phyloP scores from a whole-genome alignment of 2,888 invertebrate genomes.

The Sinodicranocentrus sp. region DNA sequence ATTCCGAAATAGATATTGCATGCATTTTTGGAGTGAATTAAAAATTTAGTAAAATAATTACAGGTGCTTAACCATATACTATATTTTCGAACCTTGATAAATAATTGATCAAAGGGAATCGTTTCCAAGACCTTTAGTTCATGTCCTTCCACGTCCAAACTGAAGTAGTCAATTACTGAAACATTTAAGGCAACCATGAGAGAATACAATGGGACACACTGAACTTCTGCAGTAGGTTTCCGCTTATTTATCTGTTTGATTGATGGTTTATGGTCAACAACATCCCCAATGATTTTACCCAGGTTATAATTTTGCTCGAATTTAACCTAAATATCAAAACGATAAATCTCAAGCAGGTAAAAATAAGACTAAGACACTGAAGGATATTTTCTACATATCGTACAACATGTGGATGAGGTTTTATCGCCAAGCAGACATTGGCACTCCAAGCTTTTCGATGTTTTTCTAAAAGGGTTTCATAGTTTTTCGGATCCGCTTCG shows the following conservation, averaged over 20 bases:
- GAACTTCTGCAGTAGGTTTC: slow-evolving; percentile 64
- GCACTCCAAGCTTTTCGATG: slow-evolving; percentile 78
- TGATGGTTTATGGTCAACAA: background rate
- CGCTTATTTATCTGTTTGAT: no score
- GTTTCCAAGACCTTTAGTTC: slow-evolving; percentile 78
- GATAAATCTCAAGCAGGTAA: no score
- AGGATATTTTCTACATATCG: background rate
- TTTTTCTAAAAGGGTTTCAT: slow-evolving; percentile 76
- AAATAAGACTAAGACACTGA: no score
- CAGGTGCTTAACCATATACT: background rate
- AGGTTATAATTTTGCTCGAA: no score
- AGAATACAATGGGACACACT: slow-evolving; percentile 79
- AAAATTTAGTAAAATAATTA: background rate
- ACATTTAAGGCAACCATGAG: slow-evolving; percentile 78
- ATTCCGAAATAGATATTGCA: no score
- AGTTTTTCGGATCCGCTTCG: slow-evolving; percentile 78
- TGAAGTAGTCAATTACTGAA: slow-evolving; percentile 78
- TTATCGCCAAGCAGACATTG: slow-evolving; percentile 77
- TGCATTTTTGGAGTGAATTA: no score
- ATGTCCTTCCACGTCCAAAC: slow-evolving; percentile 79
- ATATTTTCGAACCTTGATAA: slow-evolving; percentile 77
- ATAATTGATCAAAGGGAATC: slow-evolving; percentile 78
- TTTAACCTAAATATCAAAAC: no score
- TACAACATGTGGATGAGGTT: slow-evolving; percentile 73
- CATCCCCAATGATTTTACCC: slow-evolving; percentile 48